These are phyloP conservation scores for Oryzias curvinotus DNA, from an alignment of 2,113 vertebrate genomes.

Conservation along the genomic window DNA sequence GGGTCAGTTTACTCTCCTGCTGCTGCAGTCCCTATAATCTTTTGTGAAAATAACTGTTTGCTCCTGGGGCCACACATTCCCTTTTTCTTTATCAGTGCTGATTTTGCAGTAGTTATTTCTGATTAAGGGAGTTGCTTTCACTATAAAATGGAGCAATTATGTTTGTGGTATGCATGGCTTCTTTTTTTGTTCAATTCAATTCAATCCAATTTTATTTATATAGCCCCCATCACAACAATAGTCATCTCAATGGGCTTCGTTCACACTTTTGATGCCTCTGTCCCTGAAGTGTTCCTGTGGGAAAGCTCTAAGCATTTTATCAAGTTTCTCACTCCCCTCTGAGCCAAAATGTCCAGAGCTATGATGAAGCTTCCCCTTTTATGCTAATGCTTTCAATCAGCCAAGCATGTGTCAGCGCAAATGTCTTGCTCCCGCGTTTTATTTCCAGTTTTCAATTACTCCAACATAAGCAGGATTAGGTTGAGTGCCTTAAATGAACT, in stretches of 20 bases:
- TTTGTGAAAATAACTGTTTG: constrained; percentile 38
- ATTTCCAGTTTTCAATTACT: constrained; percentile 58
- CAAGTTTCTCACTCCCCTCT: constrained; percentile 27
- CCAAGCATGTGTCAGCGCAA: constrained; percentile 59
- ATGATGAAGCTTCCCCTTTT: constrained; percentile 50
- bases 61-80: constrained; percentile 12
- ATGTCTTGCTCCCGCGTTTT: constrained; percentile 27
- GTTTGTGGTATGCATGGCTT: constrained; percentile 23
- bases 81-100: too few species aligned
- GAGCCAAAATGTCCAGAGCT: constrained; percentile 49
- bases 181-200: not conserved
- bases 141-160: constrained; percentile 29
- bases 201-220: too few species aligned
- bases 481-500: constrained; percentile 58
- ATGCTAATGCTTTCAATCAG: constrained; percentile 61
- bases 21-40: constrained; percentile 45
- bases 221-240: too few species aligned
- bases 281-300: constrained; percentile 48
- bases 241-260: too few species aligned
- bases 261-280: not conserved
- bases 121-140: constrained; percentile 12
- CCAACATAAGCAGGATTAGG: constrained; percentile 66
- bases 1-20: constrained; percentile 12
- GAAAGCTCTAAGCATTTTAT: constrained; percentile 55
- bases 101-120: too few species aligned